Conservation (phyloP, 1,140 invertebrate species). For the Rhizoglyphus robini region DNA sequence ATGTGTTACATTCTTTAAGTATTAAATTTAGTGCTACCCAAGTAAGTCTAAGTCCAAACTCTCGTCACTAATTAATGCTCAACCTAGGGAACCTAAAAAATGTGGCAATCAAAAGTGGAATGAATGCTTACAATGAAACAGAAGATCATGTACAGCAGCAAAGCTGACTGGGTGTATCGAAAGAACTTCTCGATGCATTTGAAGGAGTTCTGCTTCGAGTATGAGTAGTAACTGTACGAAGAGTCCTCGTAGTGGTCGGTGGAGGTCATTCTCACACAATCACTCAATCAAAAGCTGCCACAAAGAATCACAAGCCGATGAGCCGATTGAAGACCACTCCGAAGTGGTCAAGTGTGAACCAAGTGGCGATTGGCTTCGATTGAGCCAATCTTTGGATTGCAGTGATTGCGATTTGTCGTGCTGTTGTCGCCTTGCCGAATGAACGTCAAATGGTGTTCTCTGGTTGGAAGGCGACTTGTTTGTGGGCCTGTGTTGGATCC, state of each 20-base stretch:
- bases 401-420: background rate
- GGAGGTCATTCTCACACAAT: background rate
- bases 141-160: conserved; percentile 4
- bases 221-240: background rate
- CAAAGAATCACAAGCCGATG: background rate
- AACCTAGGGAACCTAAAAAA: no score
- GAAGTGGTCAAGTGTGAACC: no score
- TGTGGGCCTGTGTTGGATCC: no score
- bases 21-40: background rate
- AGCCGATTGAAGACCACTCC: no score
- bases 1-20: background rate
- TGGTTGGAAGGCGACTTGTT: no score
- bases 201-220: background rate
- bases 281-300: background rate
- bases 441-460: no score
- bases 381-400: background rate
- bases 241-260: background rate
- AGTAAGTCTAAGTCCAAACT: no score
- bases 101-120: background rate
- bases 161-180: background rate
- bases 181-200: background rate
- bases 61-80: no score
- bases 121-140: conserved; percentile 8
- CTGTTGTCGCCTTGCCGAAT: no score
- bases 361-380: no score